Evolutionary conservation across 1,140 invertebrate genomes (phyloP), one percentile per base, ranked within the genome.

Genomic region (Brachionus rotundiformis): DNA sequence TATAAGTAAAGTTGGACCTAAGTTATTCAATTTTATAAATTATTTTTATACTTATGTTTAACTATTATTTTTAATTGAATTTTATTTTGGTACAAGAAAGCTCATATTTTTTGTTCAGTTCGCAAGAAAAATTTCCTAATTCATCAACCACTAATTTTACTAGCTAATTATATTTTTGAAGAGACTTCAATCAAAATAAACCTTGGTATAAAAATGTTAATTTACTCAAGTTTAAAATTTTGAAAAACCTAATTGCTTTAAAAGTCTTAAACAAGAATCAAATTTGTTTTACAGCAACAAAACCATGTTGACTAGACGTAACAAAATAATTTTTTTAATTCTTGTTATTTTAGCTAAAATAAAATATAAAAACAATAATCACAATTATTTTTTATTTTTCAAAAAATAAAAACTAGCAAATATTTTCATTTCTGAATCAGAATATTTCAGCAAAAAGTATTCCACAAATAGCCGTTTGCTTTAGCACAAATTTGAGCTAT

Each of bases 381-480:
- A 16, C 13, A 59, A 59, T 19, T 59, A 59, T n/a, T 59, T 59
- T 16, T 59, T 27, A 23, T 59, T 59, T 19, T 23, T 23, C 25
- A 59, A 19, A n/a, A 59, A 27, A 23, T 59, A 29, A n/a, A 63
- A 5, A 63, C 19, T 13, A 59, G 59, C 27, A 68, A 68, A 23
- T 36, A 19, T 68, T 68, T 39, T 68, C 16, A 68, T 68, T 68
- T 68, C 31, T 68, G 36, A 33, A 33, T 16, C 8, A 19, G 19
- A 33, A 16, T 33, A 10, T 68, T 68, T 68, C 16, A 10, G 16
- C n/a, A 39, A 36, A 68, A 36, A 39, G 25, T 47, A 11, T 73
- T 73, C 39, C 33, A 73, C 33, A 73, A 44, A 73, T 44, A 73
- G 13, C 68, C 39, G 16, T 73, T 73, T 73, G 39, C 1, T 73